Evolutionary conservation across 2,888 invertebrate species (phyloP).

Genomic region (Noctua janthina): DNA sequence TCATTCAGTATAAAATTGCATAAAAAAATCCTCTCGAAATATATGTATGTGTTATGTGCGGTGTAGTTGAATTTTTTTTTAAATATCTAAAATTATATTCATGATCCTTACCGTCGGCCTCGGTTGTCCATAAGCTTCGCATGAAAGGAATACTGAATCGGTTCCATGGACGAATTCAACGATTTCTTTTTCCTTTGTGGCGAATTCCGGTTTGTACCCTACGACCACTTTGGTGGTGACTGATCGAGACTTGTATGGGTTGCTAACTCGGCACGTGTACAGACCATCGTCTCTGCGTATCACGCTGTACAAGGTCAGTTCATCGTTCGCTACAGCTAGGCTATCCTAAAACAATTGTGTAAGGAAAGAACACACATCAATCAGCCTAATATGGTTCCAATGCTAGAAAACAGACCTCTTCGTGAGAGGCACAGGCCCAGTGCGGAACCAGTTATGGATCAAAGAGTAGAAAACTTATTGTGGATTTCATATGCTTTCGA

Average conservation of each 20-base stretch:
- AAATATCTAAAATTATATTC: neutral
- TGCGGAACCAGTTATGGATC: too few species aligned
- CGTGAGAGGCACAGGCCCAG: neutral
- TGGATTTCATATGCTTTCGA: neutral
- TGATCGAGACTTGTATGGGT: constrained; percentile 62
- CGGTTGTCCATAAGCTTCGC: constrained; percentile 72
- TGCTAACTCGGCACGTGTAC: constrained; percentile 78
- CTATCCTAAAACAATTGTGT: constrained; percentile 64
- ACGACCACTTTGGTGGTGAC: constrained; percentile 68
- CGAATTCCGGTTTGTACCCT: constrained; percentile 74
- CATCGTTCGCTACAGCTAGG: constrained; percentile 53
- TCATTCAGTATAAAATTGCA: neutral
- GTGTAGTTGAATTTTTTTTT: neutral
- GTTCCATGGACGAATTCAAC: constrained; percentile 64
- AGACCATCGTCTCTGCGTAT: constrained; percentile 70
- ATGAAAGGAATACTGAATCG: constrained; percentile 66
- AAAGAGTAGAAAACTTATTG: too few species aligned
- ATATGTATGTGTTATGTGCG: neutral
- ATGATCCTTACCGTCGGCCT: constrained; percentile 68
- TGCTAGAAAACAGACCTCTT: neutral
- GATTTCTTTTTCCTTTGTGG: constrained; percentile 54
- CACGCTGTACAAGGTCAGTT: constrained; percentile 67
- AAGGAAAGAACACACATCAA: neutral
- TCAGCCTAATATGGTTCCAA: too few species aligned
- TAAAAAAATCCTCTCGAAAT: neutral